Percentiles rank a stretch among this genome's conserved stretches.
These are phyloP conservation scores for Temnothorax nylanderi DNA, from an alignment of 1,140 invertebrate species.

Conservation along the genomic window DNA sequence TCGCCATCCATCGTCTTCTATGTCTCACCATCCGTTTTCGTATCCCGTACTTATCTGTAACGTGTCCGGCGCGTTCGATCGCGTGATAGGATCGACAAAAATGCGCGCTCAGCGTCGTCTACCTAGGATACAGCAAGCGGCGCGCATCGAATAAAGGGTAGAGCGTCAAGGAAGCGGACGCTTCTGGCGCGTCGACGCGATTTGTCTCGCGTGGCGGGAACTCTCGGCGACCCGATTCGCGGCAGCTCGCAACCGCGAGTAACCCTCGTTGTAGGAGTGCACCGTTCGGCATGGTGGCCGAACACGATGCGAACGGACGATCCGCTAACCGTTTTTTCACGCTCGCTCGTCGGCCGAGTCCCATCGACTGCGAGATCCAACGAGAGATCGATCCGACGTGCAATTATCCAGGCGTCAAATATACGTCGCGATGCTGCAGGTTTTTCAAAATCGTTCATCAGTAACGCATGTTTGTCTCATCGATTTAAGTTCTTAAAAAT, in stretches of 20 bases:
- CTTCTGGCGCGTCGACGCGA: slow-evolving; percentile 6
- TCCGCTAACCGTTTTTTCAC: slow-evolving; percentile 3
- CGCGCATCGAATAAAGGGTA: background rate
- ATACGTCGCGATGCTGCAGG: background rate
- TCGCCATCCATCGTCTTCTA: slow-evolving; percentile 1
- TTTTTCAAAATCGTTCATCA: background rate
- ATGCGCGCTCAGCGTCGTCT: background rate
- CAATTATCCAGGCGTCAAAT: background rate
- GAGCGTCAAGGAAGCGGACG: background rate
- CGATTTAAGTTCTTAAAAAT: background rate
- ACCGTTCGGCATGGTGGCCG: background rate
- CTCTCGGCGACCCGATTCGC: slow-evolving; percentile 22
- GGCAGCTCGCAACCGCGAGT: slow-evolving; percentile 18
- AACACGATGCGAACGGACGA: background rate
- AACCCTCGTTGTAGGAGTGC: background rate
- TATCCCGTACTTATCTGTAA: background rate
- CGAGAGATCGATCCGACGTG: background rate
- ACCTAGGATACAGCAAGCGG: slow-evolving; percentile 30
- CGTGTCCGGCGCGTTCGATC: background rate
- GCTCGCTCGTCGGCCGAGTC: background rate
- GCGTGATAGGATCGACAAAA: background rate
- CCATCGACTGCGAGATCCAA: slow-evolving; percentile 13
- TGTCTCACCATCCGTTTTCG: background rate
- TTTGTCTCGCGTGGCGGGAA: slow-evolving; percentile 24
- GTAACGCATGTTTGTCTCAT: background rate